Evolutionary conservation across 2,113 vertebrate species (phyloP).

Genomic region (Tursiops truncatus): DNA sequence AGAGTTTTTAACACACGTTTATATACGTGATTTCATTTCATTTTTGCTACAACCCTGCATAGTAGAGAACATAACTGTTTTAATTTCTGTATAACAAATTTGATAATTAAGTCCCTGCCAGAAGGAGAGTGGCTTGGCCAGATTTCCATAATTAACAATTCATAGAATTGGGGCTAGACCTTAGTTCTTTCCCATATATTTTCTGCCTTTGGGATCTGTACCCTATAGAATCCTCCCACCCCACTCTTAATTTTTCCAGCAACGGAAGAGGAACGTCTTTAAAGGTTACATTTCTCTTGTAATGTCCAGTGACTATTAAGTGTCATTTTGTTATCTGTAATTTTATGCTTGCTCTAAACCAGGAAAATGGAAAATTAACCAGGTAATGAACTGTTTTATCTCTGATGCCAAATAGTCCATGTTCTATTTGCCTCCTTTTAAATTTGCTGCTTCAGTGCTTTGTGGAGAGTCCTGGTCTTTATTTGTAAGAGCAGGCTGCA

Average conservation of each 20-base stretch:
- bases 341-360: constrained; percentile 73
- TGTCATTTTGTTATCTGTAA: constrained; percentile 69
- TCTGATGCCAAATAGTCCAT: constrained; percentile 64
- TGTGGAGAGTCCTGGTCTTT: constrained; percentile 57
- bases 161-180: not conserved
- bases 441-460: constrained; percentile 77
- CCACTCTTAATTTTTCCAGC: not conserved
- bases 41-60: not conserved
- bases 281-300: constrained; percentile 31
- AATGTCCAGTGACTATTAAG: constrained; percentile 54
- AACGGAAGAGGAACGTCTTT: constrained; percentile 32
- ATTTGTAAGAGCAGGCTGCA: constrained; percentile 61
- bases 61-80: not conserved
- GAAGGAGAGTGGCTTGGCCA: not conserved
- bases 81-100: not conserved
- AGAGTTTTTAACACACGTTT: not conserved
- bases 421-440: constrained; percentile 75
- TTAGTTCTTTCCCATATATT: not conserved
- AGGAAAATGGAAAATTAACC: constrained; percentile 74
- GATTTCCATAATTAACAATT: constrained; percentile 22
- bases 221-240: not conserved
- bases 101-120: not conserved
- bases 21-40: not conserved
- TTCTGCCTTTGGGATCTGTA: constrained; percentile 15
- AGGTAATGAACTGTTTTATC: constrained; percentile 78